Evolutionary conservation across 1,140 invertebrate species (phyloP), one percentile per base, ranked within the genome.

Genomic region (Babylonia areolata): DNA sequence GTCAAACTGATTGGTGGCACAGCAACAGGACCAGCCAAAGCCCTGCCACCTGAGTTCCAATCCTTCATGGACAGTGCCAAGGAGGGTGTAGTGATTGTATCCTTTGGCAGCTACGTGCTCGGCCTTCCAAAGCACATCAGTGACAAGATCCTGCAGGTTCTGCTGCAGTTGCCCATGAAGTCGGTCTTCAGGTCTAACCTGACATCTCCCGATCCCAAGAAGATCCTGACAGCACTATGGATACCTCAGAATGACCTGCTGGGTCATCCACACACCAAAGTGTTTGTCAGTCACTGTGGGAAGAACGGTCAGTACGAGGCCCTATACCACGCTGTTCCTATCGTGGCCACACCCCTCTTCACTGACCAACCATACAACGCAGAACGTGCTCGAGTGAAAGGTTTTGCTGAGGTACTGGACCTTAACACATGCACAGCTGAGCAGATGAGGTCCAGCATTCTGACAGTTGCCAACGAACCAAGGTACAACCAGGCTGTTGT

Each of bases 231-330:
- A 0, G 96, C 95, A 1, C 95, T 96, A 73, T 97, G 97, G 97
- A 94, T 97, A 88, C 97, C 97, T 0, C 97, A 97, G 92, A 97
- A 97, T 91, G 97, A 97, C 92, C 95, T 97, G 46, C 94, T 97
- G 54, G 97, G 95, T 95, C 91, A 92, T 84, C 87, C 88, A 6
- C 90, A 92, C 33, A 90, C 89, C 31, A 87, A 95, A 54, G 95
- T 95, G 0, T 97, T 97, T 86, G 95, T 97, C 86, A 96, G 96
- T 0, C 97, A 97, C 89, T 96, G 96, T 33, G 97, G 97, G 0
- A 95, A 97, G 54, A 95, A 97, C 90, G 96, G 97, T 31, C 96
- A 95, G 1, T 96, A 96, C 64, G 97, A 97, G 93, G 96, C 96
- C 17, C 95, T 97, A 75, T 95, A 96, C 89, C 96, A 95, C 89